Evolutionary conservation across 2,888 invertebrate species (phyloP).

Genomic region (Yponomeuta sedellus): DNA sequence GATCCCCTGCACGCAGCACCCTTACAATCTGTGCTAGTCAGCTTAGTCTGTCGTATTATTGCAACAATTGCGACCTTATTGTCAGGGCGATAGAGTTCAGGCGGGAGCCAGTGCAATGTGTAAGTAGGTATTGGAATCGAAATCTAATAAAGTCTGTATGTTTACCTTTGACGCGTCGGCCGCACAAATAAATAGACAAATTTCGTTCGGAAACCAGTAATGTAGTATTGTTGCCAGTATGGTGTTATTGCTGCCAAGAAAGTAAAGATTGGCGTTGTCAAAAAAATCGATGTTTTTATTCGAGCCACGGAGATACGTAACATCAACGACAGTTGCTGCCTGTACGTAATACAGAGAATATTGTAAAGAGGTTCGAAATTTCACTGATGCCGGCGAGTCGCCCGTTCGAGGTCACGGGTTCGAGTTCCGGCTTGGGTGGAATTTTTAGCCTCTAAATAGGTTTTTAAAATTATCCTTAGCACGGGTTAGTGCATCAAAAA

Average conservation of each 20-base stretch:
- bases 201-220: background rate
- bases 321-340: too few relatives aligned
- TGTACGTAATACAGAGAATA: too few relatives aligned
- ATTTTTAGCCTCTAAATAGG: too few relatives aligned
- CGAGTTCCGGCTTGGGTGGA: too few relatives aligned
- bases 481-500: too few relatives aligned
- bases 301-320: too few relatives aligned
- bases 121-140: background rate
- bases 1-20: background rate
- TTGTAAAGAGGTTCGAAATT: too few relatives aligned
- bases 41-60: background rate
- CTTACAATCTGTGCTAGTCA: constrained; percentile 1
- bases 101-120: background rate
- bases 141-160: background rate
- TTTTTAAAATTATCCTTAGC: too few relatives aligned
- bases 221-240: background rate
- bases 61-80: background rate
- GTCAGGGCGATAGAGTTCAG: background rate
- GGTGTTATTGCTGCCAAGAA: background rate
- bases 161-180: background rate
- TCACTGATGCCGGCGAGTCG: too few relatives aligned
- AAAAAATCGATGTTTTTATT: background rate
- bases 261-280: background rate
- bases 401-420: too few relatives aligned
- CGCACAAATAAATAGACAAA: background rate